Evolutionary conservation across 2,888 invertebrate genomes (phyloP), one percentile per base, ranked within the genome.

Genomic region (Loripinus fragilis): DNA sequence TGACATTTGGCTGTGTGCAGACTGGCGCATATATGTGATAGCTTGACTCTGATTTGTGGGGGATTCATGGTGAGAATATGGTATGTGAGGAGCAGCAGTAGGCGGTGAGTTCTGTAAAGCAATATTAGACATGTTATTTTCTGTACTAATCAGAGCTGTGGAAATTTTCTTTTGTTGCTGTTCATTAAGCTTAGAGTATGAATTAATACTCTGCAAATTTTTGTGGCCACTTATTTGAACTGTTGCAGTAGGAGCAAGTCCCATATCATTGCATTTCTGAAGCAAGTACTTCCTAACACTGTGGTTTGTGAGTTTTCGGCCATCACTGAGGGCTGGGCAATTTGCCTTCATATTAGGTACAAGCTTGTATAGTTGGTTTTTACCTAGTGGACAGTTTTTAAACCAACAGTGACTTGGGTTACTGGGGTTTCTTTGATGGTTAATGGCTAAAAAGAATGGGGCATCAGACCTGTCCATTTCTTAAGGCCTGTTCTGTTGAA

Each of bases 181-280:
- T 7, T 52, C 35, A 33, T 74, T 74, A 12, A 64, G 33, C 33
- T 50, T 69, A 42, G 69, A 69, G 64, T 74, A 74, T 17, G 68
- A 69, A 30, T 74, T 74, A 3, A 70, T 60, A 30, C 69, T 74
- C 5, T 48, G 28, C 1, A 74, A 50, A 28, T 64, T 74, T 72
- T 10, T 25, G 38, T 74, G 74, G 20, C 69, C 74, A 64, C 74
- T 69, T 15, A 74, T 69, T 65, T 69, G 74, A 28, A 74, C 42
- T 17, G 74, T 69, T 17, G 64, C 30, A 30, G 33, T 69, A 25
- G 69, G 69, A 55, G 30, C 45, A 0, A 74, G 48, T 10, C 69
- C 64, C 50, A 74, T 50, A 33, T 74, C 69, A 33, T 64, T 69
- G 30, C 69, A 74, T 28, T 73, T 73, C 17, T 73, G 66, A 7